A percentile compares a stretch with the other conserved stretches of the same genome.
phyloP scores from a whole-genome alignment of 2,888 invertebrate genomes.

The Athalia rosae region DNA sequence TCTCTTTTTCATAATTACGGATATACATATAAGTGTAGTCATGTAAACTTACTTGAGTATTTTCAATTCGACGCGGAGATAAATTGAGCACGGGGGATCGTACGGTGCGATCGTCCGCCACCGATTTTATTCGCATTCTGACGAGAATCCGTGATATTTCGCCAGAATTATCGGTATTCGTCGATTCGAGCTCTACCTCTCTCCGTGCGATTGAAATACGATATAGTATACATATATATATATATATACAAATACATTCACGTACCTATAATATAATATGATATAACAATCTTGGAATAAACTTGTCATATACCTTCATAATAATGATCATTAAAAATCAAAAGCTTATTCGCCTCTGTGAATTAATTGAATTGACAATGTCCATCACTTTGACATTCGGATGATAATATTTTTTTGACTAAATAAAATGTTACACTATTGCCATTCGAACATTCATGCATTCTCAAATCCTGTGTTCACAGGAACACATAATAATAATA shows the following conservation, averaged over 20 bases:
- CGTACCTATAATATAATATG: not conserved
- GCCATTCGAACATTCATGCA: not conserved
- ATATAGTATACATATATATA: not conserved
- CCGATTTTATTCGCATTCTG: too few relatives aligned
- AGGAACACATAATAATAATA: constrained; percentile 53
- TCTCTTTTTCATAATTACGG: not conserved
- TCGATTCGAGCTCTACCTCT: too few relatives aligned
- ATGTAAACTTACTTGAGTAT: constrained; percentile 20
- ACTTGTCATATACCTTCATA: not conserved
- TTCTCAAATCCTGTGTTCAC: constrained; percentile 68
- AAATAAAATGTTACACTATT: not conserved
- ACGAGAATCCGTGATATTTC: too few relatives aligned
- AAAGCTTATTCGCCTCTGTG: constrained; percentile 60
- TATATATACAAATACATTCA: not conserved
- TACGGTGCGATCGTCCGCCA: too few relatives aligned
- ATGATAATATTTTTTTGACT: constrained; percentile 43
- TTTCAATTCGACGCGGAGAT: too few relatives aligned
- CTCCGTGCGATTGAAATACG: too few relatives aligned
- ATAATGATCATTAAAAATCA: constrained; percentile 55
- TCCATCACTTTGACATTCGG: constrained; percentile 55
- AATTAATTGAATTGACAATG: constrained; percentile 57
- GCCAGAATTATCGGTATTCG: too few relatives aligned
- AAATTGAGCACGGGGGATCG: too few relatives aligned
- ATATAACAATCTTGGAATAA: not conserved
- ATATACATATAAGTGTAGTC: constrained; percentile 31